These are phyloP conservation scores for Parapsyche elsis DNA, from an alignment of 1,140 invertebrate species.

Conservation along the genomic window DNA sequence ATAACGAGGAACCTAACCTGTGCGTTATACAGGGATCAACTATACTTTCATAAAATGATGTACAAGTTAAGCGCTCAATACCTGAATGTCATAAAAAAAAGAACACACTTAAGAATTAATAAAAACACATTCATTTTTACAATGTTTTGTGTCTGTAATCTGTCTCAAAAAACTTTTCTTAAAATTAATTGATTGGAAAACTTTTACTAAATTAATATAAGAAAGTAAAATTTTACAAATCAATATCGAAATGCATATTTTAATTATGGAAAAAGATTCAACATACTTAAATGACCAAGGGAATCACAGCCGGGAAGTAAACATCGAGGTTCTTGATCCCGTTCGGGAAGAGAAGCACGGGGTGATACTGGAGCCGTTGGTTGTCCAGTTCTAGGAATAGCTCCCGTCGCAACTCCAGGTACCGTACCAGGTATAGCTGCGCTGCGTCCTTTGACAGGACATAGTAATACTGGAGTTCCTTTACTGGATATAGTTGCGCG, in stretches of 20 bases:
- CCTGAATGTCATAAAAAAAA: too few relatives aligned
- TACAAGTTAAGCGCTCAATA: too few relatives aligned
- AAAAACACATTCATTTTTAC: too few relatives aligned
- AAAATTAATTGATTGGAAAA: too few relatives aligned
- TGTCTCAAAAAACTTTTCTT: too few relatives aligned
- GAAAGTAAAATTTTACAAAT: too few relatives aligned
- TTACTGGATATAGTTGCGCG: conserved; percentile 64
- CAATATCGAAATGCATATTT: not conserved
- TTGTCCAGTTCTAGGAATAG: conserved; percentile 25
- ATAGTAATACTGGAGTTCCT: conserved; percentile 56
- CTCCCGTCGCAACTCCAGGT: conserved; percentile 15
- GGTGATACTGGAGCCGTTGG: conserved; percentile 54
- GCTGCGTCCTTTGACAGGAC: conserved; percentile 52
- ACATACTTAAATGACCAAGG: conserved; percentile 80
- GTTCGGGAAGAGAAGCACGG: conserved; percentile 68
- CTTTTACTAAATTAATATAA: too few relatives aligned
- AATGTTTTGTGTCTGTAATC: too few relatives aligned
- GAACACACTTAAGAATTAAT: too few relatives aligned
- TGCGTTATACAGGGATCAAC: too few relatives aligned
- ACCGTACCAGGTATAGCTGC: not conserved
- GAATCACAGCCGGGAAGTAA: conserved; percentile 91
- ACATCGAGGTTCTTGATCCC: conserved; percentile 80
- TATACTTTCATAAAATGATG: too few relatives aligned
- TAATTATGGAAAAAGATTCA: not conserved
- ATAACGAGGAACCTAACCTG: too few relatives aligned